Base-by-base conservation (phyloP, 2,888 invertebrate genomes). In the Tipula confusa region DNA sequence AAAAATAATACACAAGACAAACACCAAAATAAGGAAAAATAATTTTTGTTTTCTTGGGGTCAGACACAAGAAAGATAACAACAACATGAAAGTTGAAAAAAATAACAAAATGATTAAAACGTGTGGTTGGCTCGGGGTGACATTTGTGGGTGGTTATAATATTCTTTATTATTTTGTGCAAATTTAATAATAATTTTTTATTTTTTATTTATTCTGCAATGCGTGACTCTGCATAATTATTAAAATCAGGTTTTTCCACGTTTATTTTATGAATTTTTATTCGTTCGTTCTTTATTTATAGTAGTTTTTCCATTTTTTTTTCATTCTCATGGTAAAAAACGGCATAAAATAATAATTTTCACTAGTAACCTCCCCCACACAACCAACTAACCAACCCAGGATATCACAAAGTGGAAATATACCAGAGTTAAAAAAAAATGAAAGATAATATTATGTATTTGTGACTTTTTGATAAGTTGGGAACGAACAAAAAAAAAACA, bases 171-270 rank as follows among this genome's bases (percentile, higher is more conserved):
- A 64, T 64, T 64, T 64, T 64, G 64, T 64, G 64, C 64, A 64
- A 64, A 64, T 64, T 64, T 64, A 64, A 24, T 64, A 64, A 64
- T 24, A 64, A 64, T n/a, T 38, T 38, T 43, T 43, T 15, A 15
- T 43, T n/a, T 15, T 15, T 43, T 64, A 64, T 64, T 64, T 64
- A 64, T 64, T 64, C 64, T 64, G 64, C 64, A 64, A 64, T 64
- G 64, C 64, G 64, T 64, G 64, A 64, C 64, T 64, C 64, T 64
- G 64, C 64, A 64, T 64, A 64, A 64, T 64, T 64, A 64, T 64
- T 64, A 64, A 64, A 64, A 64, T 64, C 64, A 64, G 64, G 64
- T 64, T 64, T 64, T 64, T 64, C 64, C 64, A 64, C 64, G 64
- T 64, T 64, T 64, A 64, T 64, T 64, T 64, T 64, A 64, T 64